A percentile compares a stretch with the other conserved stretches of the same genome.
Conservation (phyloP, 2,113 vertebrate species). For the Balaeniceps rex region DNA sequence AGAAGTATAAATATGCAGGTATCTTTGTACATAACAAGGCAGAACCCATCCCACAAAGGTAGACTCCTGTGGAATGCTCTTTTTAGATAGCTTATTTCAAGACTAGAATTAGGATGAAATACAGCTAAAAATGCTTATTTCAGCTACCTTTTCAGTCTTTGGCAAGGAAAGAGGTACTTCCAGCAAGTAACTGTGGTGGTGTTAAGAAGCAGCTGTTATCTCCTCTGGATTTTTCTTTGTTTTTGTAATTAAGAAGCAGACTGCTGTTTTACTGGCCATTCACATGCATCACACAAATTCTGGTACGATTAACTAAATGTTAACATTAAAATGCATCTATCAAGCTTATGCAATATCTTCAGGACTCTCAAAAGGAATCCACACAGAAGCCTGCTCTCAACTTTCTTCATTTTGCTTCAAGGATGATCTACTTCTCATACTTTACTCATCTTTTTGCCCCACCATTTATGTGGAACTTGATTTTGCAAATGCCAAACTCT, state of each 20-base stretch:
- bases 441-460: background rate
- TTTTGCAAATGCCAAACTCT: background rate
- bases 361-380: background rate
- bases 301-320: background rate
- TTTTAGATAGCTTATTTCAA: background rate
- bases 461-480: background rate
- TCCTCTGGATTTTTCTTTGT: background rate
- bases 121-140: background rate
- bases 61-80: background rate
- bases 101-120: background rate
- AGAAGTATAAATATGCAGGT: background rate
- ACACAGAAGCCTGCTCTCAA: background rate
- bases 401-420: background rate
- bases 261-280: background rate
- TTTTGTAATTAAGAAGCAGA: background rate
- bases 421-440: background rate
- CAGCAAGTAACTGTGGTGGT: background rate
- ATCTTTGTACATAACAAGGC: rapidly evolving
- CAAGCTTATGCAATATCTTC: background rate
- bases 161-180: background rate
- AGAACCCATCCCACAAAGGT: background rate
- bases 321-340: background rate
- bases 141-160: background rate
- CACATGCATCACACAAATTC: background rate
- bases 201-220: background rate